Evolutionary conservation across 2,113 vertebrate species (phyloP).

Genomic region (Mirounga angustirostris): DNA sequence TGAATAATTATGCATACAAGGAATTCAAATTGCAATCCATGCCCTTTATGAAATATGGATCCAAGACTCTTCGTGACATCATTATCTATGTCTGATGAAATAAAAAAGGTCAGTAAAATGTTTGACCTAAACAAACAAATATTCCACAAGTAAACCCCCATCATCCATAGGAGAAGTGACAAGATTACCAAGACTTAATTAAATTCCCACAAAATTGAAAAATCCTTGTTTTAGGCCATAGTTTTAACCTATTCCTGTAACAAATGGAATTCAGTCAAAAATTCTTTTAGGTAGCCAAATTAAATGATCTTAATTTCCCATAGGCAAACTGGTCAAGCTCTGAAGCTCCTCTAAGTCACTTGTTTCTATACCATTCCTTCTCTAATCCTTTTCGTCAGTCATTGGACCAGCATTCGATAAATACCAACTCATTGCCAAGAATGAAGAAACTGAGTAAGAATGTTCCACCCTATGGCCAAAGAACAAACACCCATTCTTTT

Average conservation of each 20-base stretch:
- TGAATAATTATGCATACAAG: not conserved
- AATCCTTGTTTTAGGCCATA: not conserved
- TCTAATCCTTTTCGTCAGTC: not conserved
- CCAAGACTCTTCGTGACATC: not conserved
- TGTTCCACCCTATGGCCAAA: not conserved
- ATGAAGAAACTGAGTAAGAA: not conserved
- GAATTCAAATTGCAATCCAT: constrained; percentile 5
- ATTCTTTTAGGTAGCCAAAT: not conserved
- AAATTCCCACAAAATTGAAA: constrained; percentile 16
- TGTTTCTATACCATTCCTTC: not conserved
- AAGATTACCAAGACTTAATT: not conserved
- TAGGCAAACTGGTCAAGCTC: not conserved
- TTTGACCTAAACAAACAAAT: constrained; percentile 45
- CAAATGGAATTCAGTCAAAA: not conserved
- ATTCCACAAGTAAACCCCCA: not conserved
- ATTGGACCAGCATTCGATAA: not conserved
- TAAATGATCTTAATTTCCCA: not conserved
- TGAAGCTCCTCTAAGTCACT: not conserved
- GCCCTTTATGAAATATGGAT: not conserved
- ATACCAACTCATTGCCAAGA: not conserved
- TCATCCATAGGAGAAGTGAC: not conserved
- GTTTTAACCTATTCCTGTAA: not conserved
- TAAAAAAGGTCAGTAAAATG: constrained; percentile 12
- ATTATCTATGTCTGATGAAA: not conserved
- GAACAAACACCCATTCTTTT: not conserved